Conservation (phyloP, 2,888 invertebrate genomes). For the Drosophila meridiana region DNA sequence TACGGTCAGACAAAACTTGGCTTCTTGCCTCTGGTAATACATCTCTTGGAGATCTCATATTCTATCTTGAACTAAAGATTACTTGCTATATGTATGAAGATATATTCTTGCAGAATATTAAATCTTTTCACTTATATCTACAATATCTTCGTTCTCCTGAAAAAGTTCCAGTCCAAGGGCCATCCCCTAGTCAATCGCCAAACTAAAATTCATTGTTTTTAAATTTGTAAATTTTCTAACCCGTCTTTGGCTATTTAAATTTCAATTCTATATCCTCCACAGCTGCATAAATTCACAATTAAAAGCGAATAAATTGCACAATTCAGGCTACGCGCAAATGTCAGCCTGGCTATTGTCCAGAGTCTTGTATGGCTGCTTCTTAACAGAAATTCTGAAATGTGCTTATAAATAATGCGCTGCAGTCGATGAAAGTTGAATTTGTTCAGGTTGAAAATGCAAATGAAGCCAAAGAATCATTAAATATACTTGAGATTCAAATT, state of each 20-base stretch:
- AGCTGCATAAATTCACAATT: constrained; percentile 24
- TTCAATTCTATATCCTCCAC: neutral
- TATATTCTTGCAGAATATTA: neutral
- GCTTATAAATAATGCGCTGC: constrained; percentile 8
- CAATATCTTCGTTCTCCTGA: neutral
- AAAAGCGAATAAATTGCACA: constrained; percentile 25
- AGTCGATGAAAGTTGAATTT: constrained; percentile 20
- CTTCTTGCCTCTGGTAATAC: too few relatives aligned
- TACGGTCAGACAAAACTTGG: neutral
- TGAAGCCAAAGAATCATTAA: constrained; percentile 5
- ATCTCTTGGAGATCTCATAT: too few relatives aligned
- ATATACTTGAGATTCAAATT: constrained; percentile 16
- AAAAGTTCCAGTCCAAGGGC: neutral
- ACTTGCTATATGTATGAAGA: too few relatives aligned
- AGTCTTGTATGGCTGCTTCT: constrained; percentile 20
- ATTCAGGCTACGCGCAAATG: constrained; percentile 43
- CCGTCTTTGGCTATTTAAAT: neutral
- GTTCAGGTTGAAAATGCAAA: constrained; percentile 24
- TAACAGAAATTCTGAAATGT: constrained; percentile 9
- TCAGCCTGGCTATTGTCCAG: constrained; percentile 53
- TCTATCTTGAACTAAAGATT: too few relatives aligned
- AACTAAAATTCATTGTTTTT: neutral
- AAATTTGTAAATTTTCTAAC: too few relatives aligned
- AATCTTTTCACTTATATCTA: neutral
- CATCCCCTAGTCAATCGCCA: neutral